Evolutionary conservation across 2,888 invertebrate genomes (phyloP).

Genomic region (Slavum lentiscoides): DNA sequence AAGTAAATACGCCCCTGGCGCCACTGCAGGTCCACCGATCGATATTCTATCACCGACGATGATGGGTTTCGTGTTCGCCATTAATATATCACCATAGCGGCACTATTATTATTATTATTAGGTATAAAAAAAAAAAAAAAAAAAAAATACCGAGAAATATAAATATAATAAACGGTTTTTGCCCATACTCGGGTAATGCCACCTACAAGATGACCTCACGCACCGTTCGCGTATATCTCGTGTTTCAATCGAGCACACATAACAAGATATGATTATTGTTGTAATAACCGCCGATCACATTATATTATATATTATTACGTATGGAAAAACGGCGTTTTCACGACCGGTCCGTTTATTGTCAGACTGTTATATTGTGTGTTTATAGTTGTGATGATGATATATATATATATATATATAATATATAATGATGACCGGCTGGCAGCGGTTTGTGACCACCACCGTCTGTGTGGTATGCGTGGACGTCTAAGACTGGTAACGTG

Average conservation of each 20-base stretch:
- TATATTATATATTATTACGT: constrained; percentile 29
- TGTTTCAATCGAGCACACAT: constrained; percentile 32
- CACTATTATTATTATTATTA: background rate
- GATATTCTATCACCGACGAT: too few species aligned
- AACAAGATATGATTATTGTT: too few species aligned
- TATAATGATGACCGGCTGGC: background rate
- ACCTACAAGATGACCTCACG: constrained; percentile 40
- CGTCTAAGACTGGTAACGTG: too few species aligned
- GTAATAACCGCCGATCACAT: constrained; percentile 2
- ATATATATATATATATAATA: too few species aligned
- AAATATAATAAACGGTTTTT: constrained; percentile 47
- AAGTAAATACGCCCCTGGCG: too few species aligned
- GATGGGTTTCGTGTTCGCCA: constrained; percentile 37
- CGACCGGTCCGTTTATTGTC: constrained; percentile 30
- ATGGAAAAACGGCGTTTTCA: constrained; percentile 41
- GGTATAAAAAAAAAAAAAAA: background rate
- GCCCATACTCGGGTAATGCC: constrained; percentile 49
- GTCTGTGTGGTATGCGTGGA: background rate
- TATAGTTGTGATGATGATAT: too few species aligned
- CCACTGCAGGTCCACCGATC: too few species aligned
- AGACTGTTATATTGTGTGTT: background rate
- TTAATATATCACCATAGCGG: constrained; percentile 7
- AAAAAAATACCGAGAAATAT: constrained; percentile 36
- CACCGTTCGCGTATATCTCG: constrained; percentile 17
- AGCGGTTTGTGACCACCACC: constrained; percentile 28